phyloP scores from a whole-genome alignment of 2,888 invertebrate genomes.

The Papilio protenor region DNA sequence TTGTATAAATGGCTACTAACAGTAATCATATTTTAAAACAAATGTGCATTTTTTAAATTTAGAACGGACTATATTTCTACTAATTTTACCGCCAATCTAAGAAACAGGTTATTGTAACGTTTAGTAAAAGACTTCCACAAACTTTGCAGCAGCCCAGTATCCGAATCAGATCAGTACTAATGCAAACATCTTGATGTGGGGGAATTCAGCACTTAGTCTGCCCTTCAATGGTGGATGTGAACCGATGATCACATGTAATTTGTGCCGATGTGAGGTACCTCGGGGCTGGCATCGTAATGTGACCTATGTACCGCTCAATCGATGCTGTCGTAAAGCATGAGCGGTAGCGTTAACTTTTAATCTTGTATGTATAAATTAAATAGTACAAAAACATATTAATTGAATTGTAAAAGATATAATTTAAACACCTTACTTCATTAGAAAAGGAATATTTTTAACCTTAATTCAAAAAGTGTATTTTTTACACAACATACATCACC shows the following conservation, averaged over 20 bases:
- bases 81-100: neutral
- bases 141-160: neutral
- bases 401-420: no score
- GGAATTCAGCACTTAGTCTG: neutral
- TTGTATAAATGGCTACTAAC: neutral
- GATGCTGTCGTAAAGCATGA: neutral
- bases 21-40: neutral
- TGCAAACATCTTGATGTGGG: neutral
- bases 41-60: neutral
- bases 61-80: no score
- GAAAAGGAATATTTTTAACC: no score
- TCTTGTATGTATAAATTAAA: neutral
- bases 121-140: neutral
- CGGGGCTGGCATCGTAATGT: neutral
- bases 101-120: neutral
- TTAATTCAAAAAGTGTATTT: no score
- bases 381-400: neutral
- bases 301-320: conserved; percentile 19
- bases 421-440: no score
- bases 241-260: conserved; percentile 11
- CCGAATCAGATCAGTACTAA: neutral
- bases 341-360: neutral
- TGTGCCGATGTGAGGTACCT: conserved; percentile 4
- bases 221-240: neutral
- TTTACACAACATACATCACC: no score